Percentiles rank a stretch among this genome's conserved stretches.
Evolutionary conservation across 2,888 invertebrate species (phyloP).

Genomic region (Monoplex corrugatus): DNA sequence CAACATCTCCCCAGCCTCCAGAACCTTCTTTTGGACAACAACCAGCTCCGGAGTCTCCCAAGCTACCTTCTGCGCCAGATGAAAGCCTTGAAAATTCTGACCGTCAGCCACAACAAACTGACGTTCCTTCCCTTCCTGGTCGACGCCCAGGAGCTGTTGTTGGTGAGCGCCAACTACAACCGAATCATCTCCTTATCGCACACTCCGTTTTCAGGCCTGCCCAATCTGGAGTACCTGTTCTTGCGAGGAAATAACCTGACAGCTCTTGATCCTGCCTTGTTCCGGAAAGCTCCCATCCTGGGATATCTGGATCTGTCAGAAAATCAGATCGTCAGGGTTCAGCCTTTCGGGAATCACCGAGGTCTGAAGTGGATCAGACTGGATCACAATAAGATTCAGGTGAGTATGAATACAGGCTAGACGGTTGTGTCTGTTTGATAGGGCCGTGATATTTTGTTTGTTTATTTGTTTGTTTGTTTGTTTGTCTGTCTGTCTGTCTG

Average conservation of each 20-base stretch:
- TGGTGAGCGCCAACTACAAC: slow-evolving; percentile 48
- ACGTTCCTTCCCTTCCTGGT: background rate
- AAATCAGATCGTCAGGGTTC: slow-evolving; percentile 38
- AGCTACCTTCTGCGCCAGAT: slow-evolving; percentile 28
- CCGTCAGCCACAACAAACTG: slow-evolving; percentile 48
- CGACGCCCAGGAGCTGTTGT: background rate
- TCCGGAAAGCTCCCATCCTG: slow-evolving; percentile 11
- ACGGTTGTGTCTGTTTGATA: background rate
- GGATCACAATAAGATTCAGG: slow-evolving; percentile 45
- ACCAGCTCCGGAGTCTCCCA: slow-evolving; percentile 27
- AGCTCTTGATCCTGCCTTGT: background rate
- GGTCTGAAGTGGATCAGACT: slow-evolving; percentile 27
- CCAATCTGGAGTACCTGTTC: slow-evolving; percentile 39
- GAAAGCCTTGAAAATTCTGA: slow-evolving; percentile 28
- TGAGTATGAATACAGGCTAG: background rate
- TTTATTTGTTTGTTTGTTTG: no score
- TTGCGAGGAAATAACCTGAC: slow-evolving; percentile 37
- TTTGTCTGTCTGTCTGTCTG: no score
- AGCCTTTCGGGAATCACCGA: slow-evolving; percentile 43
- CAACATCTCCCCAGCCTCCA: slow-evolving; percentile 27
- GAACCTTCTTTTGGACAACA: slow-evolving; percentile 31
- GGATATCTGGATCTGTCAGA: background rate
- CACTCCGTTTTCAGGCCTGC: slow-evolving; percentile 16
- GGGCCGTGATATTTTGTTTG: no score
- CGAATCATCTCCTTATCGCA: background rate